phyloP scores from a whole-genome alignment of 1,140 invertebrate species.

The Atta cephalotes region DNA sequence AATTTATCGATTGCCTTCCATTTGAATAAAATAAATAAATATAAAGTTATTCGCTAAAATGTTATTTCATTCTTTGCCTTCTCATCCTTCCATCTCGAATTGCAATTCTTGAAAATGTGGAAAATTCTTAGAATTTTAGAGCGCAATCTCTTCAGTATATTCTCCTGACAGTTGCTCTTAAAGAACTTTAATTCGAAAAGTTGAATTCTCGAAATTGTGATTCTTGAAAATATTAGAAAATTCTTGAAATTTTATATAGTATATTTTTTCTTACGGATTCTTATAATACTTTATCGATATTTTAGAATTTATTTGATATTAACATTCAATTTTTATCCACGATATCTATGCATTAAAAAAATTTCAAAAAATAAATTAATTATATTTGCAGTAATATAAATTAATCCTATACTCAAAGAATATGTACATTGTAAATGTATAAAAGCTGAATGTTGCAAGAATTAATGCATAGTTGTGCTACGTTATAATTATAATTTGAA shows the following conservation, averaged over 20 bases:
- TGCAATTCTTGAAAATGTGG: neutral
- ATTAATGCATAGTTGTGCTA: too few species aligned
- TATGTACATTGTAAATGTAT: neutral
- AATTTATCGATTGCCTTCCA: constrained; percentile 87
- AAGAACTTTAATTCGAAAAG: neutral
- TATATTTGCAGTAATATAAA: neutral
- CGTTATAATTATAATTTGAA: too few species aligned
- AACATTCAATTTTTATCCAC: neutral
- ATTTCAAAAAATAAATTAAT: neutral
- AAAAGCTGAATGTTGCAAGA: neutral
- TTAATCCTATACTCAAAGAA: neutral
- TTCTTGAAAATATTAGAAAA: too few species aligned
- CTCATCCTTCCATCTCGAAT: neutral
- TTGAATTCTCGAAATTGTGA: too few species aligned
- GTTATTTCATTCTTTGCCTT: neutral
- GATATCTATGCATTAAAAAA: neutral
- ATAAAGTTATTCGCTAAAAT: constrained; percentile 77
- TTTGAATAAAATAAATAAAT: constrained; percentile 86
- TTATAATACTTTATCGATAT: too few species aligned
- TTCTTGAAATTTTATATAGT: too few species aligned
- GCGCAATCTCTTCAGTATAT: neutral
- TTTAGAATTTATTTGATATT: too few species aligned
- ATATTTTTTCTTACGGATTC: too few species aligned
- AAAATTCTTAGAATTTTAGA: neutral
- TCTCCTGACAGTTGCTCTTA: neutral